Base-by-base conservation (phyloP, 2,797 vertebrate genomes). In the Poeciliopsis infans region DNA sequence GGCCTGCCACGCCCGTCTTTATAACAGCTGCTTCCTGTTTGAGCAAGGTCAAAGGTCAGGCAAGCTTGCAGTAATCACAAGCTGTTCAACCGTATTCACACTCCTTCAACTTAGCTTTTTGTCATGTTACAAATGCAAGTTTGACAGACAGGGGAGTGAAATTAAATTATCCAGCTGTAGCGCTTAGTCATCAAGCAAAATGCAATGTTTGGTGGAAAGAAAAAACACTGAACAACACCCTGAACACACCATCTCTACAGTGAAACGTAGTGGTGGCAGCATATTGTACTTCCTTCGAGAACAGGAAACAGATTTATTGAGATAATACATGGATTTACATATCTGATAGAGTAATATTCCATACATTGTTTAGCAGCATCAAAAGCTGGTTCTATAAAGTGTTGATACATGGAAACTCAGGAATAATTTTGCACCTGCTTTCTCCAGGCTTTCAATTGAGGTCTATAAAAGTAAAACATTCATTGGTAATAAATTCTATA, bases 1-100 rank as follows among this genome's bases (percentile, higher is more conserved):
- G 98, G 90, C 97, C 98, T 3, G 98, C 98, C 88, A 99, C 98
- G 36, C 98, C 98, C 83, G 98, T 97, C 91, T 99, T 99, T 93
- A 99, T 95, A 71, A 97, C 97, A 92, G 97, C 97, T 80, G 98
- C 97, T 96, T 99, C 98, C 98, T 99, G 93, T 69, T 94, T 86
- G 81, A 83, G 91, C 51, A 86, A 81, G 81, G 92, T 86, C 85
- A 93, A 76, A 91, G 88, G 92, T 95, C 88, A 94, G 80, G 49
- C 43, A 71, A 85, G 79, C 72, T 88, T 45, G 64, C 36, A 68
- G 68, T 7, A 45, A 15, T 70, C 68, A 28, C 23, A 1, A 45
- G 68, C 8, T 5, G 28, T 70, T 15, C 41, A 70, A 7, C 68
- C 4, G 68, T 28, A 7, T 45, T 46, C n/a, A 10, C 66, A 45